Percentiles rank a stretch among this genome's conserved stretches.
These are phyloP conservation scores for Nerophis lumbriciformis DNA, from an alignment of 2,113 vertebrate genomes.

Conservation along the genomic window DNA sequence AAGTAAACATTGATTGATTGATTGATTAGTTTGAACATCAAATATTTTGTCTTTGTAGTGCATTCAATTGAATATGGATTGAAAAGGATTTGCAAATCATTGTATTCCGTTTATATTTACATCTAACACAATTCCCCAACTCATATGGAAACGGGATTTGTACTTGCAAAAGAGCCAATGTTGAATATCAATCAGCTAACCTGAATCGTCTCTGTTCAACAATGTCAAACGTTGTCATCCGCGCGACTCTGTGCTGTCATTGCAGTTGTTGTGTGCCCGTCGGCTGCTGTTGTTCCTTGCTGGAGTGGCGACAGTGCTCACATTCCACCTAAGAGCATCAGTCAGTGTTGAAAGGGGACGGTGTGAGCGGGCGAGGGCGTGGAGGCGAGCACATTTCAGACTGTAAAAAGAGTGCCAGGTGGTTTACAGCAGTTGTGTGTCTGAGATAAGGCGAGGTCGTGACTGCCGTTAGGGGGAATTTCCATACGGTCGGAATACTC, in stretches of 20 bases:
- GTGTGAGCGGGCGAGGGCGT: constrained; percentile 5
- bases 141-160: no score
- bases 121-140: no score
- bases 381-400: constrained; percentile 31
- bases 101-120: no score
- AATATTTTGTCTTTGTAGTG: no score
- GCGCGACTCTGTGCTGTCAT: constrained; percentile 38
- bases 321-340: constrained; percentile 59
- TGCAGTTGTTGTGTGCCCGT: constrained; percentile 34
- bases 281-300: constrained; percentile 46
- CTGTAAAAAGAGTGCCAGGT: constrained; percentile 46
- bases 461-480: constrained; percentile 44
- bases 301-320: constrained; percentile 49
- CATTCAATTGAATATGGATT: no score
- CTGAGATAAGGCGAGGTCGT: constrained; percentile 49
- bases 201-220: constrained; percentile 36
- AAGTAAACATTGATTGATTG: no score
- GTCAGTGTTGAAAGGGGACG: constrained; percentile 40
- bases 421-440: constrained; percentile 37
- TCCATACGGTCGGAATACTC: constrained; percentile 27
- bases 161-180: background rate
- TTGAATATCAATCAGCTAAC: background rate
- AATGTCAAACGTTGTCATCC: constrained; percentile 37
- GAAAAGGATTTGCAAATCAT: no score
- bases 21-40: no score